Base-by-base conservation (phyloP, 2,113 vertebrate species). In the Panthera tigris region DNA sequence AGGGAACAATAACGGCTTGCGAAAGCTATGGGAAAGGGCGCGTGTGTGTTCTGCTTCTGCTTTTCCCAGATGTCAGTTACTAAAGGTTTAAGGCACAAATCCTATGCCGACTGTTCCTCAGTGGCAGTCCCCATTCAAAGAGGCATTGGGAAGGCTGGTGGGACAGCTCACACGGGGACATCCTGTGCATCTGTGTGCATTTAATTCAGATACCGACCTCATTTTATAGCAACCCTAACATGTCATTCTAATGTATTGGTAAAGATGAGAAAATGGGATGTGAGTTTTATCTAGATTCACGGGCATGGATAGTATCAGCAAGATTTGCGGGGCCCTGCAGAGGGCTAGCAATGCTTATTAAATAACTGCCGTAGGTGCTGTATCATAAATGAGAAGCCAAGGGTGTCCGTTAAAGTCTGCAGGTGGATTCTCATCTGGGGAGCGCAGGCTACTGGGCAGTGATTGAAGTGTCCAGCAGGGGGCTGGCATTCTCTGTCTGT, bases 401-500 rank as follows among this genome's bases (percentile, higher is more conserved):
- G 82, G 48, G 25, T 55, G 7, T 87, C 86, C 68, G 76, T 48
- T 66, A 41, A 85, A 76, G 79, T 89, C 52, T 31, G 92, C 81
- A 23, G 65, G 27, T 48, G 3, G 6, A 63, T n/a, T 84, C 61
- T 83, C 68, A 4, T 79, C 81, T 78, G 86, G 39, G 94, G 89
- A 96, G 69, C 83, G 81, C 90, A 23, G 81, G 84, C 4, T 4
- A 5, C 78, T n/a, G 55, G 96, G 98, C 97, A 98, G 97, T 98
- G 97, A 98, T 63, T 25, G 86, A 95, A 87, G 80, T 87, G 98
- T 96, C 99, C 99, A 98, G 98, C 90, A 99, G 99, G 98, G 98
- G 99, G 99, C 98, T 98, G 98, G 98, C 98, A 97, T 97, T 98
- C 98, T 31, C 98, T 97, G 98, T 96, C 93, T 98, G 66, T 92